A percentile compares a stretch with the other conserved stretches of the same genome.
Conservation (phyloP, 2,113 vertebrate genomes). For the Ellobius talpinus region DNA sequence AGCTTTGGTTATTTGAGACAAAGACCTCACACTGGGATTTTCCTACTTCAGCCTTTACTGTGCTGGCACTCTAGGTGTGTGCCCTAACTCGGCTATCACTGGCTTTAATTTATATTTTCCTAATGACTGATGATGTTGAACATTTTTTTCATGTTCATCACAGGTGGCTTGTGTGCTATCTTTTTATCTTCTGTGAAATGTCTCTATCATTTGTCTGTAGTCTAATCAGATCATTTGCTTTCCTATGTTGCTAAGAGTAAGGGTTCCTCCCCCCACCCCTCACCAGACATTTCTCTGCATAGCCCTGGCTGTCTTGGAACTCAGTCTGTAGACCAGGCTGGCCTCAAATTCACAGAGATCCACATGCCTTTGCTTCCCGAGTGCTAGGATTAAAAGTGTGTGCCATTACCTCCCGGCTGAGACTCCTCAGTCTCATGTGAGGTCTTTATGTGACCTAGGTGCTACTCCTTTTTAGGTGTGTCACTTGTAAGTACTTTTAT, state of each 20-base stretch:
- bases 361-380: too few relatives aligned
- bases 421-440: background rate
- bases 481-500: background rate
- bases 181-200: background rate
- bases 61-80: background rate
- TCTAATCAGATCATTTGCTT: background rate
- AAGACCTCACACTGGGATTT: background rate
- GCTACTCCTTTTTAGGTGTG: background rate
- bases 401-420: background rate
- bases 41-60: background rate
- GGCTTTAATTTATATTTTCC: background rate
- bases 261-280: background rate
- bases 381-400: too few relatives aligned
- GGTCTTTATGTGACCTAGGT: background rate
- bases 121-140: background rate
- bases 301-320: too few relatives aligned
- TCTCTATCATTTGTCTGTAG: background rate
- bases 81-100: background rate
- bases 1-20: background rate
- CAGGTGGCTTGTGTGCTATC: background rate
- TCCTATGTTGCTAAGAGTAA: background rate
- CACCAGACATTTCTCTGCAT: too few relatives aligned
- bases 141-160: background rate
- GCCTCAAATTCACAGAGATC: too few relatives aligned
- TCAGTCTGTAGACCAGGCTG: too few relatives aligned